Percentiles rank a stretch among this genome's conserved stretches.
phyloP scores from a whole-genome alignment of 2,113 vertebrate species.

The Alces alces region DNA sequence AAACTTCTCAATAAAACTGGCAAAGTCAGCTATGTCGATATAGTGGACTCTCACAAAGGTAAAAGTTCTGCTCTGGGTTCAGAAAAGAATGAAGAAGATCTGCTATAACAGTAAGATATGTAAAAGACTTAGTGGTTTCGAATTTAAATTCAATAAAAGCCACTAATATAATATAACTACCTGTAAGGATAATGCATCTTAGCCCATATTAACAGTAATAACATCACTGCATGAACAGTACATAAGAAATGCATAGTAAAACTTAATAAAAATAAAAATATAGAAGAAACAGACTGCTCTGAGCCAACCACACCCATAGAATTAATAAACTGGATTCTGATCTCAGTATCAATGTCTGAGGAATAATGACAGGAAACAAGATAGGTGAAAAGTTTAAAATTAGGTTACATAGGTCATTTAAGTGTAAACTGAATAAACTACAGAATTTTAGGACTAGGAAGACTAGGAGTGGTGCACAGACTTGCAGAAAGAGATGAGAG shows the following conservation, averaged over 20 bases:
- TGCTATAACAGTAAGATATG: neutral
- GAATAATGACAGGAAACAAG: neutral
- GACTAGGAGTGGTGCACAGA: neutral
- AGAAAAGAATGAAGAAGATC: neutral
- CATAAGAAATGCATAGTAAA: neutral
- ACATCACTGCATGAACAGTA: neutral
- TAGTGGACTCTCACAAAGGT: neutral
- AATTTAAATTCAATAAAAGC: neutral
- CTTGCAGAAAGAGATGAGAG: neutral
- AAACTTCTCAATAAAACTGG: constrained; percentile 17
- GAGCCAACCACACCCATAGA: neutral
- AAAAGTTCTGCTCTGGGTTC: neutral
- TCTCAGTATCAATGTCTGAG: neutral
- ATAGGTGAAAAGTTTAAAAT: constrained; percentile 25
- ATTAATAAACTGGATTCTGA: neutral
- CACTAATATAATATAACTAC: neutral
- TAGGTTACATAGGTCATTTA: neutral
- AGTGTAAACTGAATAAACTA: neutral
- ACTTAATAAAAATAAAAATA: neutral
- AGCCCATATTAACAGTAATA: neutral
- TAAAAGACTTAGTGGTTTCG: neutral
- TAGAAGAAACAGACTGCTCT: neutral
- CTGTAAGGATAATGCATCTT: neutral
- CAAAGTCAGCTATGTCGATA: neutral
- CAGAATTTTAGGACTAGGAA: neutral